These are phyloP conservation scores for Ispidina picta DNA, from an alignment of 2,797 vertebrate genomes.

Conservation along the genomic window DNA sequence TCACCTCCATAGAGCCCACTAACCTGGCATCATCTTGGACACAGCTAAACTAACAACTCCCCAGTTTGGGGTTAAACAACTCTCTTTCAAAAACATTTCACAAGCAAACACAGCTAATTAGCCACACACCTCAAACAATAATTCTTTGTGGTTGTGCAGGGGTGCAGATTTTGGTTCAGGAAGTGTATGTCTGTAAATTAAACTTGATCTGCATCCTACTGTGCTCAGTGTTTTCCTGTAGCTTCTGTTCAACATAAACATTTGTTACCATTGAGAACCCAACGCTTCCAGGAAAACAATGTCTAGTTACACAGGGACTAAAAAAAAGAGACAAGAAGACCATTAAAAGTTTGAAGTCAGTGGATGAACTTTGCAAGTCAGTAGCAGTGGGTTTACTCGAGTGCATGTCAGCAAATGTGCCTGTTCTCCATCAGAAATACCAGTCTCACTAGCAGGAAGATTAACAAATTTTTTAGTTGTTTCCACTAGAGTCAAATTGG, in stretches of 20 bases:
- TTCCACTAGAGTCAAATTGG: neutral
- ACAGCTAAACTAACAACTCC: neutral
- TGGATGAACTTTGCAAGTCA: neutral
- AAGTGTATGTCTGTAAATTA: neutral
- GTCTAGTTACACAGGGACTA: neutral
- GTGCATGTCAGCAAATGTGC: neutral
- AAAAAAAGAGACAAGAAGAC: neutral
- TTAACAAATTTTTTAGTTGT: neutral
- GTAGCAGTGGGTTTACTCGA: neutral
- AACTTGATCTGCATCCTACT: neutral
- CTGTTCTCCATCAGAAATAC: neutral
- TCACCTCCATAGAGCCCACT: neutral
- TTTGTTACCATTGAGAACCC: neutral
- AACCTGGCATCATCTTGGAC: accelerated
- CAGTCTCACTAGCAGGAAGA: neutral
- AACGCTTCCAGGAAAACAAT: neutral
- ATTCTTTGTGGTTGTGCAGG: neutral
- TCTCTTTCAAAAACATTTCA: neutral
- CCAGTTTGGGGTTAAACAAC: neutral
- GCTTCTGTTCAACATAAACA: conserved; percentile 18
- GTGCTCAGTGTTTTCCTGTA: neutral
- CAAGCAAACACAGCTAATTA: neutral
- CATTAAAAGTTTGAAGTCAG: neutral
- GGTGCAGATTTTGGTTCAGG: neutral
- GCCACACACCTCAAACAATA: neutral